These are phyloP conservation scores for Muschampia plurimacula DNA, from an alignment of 2,888 invertebrate genomes.

Conservation along the genomic window DNA sequence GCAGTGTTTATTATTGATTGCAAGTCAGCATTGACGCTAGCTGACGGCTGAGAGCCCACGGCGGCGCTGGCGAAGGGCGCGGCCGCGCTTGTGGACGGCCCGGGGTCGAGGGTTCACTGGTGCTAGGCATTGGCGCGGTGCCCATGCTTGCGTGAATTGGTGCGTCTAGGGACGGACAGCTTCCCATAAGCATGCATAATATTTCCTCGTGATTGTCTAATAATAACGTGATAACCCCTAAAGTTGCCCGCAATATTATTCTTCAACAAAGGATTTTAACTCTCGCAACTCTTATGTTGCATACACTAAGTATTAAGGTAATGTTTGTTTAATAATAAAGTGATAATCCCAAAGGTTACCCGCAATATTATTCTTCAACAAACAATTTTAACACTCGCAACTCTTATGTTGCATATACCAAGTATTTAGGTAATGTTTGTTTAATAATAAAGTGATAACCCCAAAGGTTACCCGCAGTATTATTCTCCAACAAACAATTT, in stretches of 20 bases:
- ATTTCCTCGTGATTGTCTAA: conserved; percentile 2
- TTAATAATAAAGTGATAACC: no score
- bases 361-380: conserved; percentile 5
- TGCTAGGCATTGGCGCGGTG: not conserved
- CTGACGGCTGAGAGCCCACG: not conserved
- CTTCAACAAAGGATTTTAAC: conserved; percentile 5
- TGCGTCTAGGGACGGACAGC: not conserved
- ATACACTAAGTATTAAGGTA: not conserved
- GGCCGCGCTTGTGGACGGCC: not conserved
- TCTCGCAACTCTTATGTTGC: not conserved
- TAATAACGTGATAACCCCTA: conserved; percentile 32
- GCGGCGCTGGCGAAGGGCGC: not conserved
- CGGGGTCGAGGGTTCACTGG: not conserved
- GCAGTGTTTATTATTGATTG: no score
- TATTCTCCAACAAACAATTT: not conserved
- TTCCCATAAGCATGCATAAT: not conserved
- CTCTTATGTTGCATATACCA: no score
- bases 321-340: conserved; percentile 11
- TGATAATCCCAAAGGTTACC: conserved; percentile 14
- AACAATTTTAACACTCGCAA: not conserved
- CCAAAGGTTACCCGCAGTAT: no score
- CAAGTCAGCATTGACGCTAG: not conserved
- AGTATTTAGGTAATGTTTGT: no score
- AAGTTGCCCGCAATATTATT: conserved; percentile 32
- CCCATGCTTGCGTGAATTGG: not conserved